A percentile compares a stretch with the other conserved stretches of the same genome.
phyloP scores from a whole-genome alignment of 2,888 invertebrate genomes.

The Eupithecia subumbrata region DNA sequence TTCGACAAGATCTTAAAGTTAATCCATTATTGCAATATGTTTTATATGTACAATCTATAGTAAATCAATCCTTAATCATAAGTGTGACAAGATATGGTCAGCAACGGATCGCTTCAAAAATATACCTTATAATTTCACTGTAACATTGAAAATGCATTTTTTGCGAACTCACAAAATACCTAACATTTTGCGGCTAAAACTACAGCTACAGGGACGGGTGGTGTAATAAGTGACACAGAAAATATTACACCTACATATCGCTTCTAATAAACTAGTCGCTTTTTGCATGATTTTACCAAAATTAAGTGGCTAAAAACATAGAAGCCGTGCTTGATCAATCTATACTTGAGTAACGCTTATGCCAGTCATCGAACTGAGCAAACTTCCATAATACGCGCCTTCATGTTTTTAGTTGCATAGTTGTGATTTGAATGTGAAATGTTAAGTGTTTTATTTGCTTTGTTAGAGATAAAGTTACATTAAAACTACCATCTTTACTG shows the following conservation, averaged over 20 bases:
- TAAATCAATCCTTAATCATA: slow-evolving; percentile 27
- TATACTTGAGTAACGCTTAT: no score
- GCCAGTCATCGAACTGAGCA: no score
- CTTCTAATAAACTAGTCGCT: neutral
- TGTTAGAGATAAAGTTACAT: neutral
- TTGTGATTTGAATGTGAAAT: neutral
- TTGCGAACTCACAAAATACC: slow-evolving; percentile 25
- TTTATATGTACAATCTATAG: neutral
- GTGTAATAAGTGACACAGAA: slow-evolving; percentile 31
- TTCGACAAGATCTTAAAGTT: neutral
- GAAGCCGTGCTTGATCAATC: no score
- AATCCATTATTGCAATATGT: neutral
- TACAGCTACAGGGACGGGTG: slow-evolving; percentile 44
- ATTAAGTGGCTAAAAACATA: neutral
- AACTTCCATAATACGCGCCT: no score
- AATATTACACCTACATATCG: neutral
- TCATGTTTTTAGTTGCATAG: no score
- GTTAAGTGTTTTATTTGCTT: neutral
- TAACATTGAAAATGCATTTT: slow-evolving; percentile 44
- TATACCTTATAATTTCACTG: slow-evolving; percentile 28
- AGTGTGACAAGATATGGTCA: slow-evolving; percentile 38
- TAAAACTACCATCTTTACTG: neutral
- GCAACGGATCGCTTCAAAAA: slow-evolving; percentile 48
- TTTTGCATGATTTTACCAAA: neutral
- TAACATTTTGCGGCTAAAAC: slow-evolving; percentile 4